These are phyloP conservation scores for Pitangus sulphuratus DNA, from an alignment of 2,797 vertebrate genomes.

Conservation along the genomic window DNA sequence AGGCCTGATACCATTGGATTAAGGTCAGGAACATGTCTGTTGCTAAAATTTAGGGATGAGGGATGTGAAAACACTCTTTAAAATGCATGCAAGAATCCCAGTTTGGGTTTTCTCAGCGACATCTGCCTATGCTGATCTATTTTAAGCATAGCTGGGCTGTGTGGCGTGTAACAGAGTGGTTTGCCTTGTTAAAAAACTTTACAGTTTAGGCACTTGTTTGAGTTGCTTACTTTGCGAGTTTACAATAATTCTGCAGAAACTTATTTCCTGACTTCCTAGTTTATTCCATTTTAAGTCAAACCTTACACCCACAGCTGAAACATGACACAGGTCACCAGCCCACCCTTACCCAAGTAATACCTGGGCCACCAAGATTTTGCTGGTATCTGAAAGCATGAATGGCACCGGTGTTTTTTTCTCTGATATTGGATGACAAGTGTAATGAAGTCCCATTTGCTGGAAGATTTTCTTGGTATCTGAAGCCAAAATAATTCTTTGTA, in stretches of 20 bases:
- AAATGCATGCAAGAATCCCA: background rate
- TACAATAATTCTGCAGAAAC: background rate
- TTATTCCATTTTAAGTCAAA: background rate
- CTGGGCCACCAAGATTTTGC: background rate
- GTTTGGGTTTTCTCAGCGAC: background rate
- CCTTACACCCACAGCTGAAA: background rate
- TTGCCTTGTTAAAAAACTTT: background rate
- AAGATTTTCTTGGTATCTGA: conserved; percentile 48
- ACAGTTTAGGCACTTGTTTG: background rate
- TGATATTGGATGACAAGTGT: conserved; percentile 12
- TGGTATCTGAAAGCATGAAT: background rate
- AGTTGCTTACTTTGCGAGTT: background rate
- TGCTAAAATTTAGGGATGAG: background rate
- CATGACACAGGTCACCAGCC: background rate
- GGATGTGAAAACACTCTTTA: background rate
- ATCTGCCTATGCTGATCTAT: background rate
- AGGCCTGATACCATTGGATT: background rate
- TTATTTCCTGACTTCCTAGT: background rate
- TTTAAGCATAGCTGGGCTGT: background rate
- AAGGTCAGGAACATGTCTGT: background rate
- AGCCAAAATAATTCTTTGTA: conserved; percentile 53
- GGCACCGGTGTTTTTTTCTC: background rate
- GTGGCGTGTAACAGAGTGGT: background rate
- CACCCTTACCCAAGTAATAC: background rate
- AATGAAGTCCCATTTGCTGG: conserved; percentile 29